These are phyloP conservation scores for Tetramorium simillimum DNA, from an alignment of 1,140 invertebrate genomes.

Conservation along the genomic window DNA sequence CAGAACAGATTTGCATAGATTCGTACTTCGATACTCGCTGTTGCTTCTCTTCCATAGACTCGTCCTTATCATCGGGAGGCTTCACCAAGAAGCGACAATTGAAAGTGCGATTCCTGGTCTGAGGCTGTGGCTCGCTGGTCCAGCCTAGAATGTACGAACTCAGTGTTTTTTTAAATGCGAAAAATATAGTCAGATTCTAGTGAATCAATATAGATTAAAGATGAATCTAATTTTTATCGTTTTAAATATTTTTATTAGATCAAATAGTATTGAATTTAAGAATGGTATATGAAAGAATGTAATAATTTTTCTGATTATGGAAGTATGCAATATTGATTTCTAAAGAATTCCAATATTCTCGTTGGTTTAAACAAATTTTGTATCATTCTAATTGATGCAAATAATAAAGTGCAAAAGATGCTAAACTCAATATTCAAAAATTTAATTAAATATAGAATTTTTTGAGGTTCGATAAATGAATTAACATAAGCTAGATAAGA, in stretches of 20 bases:
- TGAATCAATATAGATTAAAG: background rate
- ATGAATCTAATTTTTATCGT: background rate
- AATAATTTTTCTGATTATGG: background rate
- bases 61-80: constrained; percentile 90
- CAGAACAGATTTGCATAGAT: constrained; percentile 90
- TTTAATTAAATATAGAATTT: too few species aligned
- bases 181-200: background rate
- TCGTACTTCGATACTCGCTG: constrained; percentile 91
- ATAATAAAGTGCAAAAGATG: too few species aligned
- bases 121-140: constrained; percentile 84
- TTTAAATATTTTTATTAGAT: background rate
- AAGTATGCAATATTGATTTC: background rate
- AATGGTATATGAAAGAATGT: background rate
- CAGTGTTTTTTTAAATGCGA: background rate
- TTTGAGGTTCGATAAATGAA: too few species aligned
- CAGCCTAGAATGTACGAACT: constrained; percentile 81
- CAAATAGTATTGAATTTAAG: background rate
- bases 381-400: background rate
- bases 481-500: too few species aligned
- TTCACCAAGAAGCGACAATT: constrained; percentile 95
- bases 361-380: background rate
- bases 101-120: constrained; percentile 89
- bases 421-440: too few species aligned
- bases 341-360: background rate
- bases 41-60: constrained; percentile 92